Percentiles rank a stretch among this genome's conserved stretches.
Conservation (phyloP, 2,797 vertebrate genomes). For the Ctenosaura bakeri region DNA sequence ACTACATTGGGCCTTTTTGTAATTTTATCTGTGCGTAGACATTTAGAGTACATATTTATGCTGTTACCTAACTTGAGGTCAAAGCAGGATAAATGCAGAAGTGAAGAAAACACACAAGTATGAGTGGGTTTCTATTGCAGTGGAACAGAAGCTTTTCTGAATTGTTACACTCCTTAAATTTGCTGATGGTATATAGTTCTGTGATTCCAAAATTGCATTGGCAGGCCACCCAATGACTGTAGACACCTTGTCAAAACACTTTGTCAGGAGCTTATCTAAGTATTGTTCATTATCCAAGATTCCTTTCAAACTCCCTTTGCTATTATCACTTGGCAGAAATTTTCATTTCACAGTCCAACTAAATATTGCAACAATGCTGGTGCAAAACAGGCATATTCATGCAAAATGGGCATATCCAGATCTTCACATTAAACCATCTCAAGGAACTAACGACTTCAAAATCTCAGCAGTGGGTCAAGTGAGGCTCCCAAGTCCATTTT, state of each 20-base stretch:
- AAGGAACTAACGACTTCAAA: constrained; percentile 27
- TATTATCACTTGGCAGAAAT: constrained; percentile 71
- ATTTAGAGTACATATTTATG: neutral
- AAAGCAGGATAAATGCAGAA: constrained; percentile 27
- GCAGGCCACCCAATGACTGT: neutral
- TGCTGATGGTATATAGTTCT: constrained; percentile 27
- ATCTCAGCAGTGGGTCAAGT: neutral
- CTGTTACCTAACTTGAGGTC: constrained; percentile 43
- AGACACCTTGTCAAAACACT: constrained; percentile 35
- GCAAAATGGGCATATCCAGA: constrained; percentile 46
- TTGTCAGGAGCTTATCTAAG: constrained; percentile 68
- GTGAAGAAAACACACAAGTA: neutral
- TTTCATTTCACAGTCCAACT: constrained; percentile 62
- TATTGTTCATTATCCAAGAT: constrained; percentile 64
- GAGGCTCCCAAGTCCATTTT: too few species aligned
- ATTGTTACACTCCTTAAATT: constrained; percentile 53
- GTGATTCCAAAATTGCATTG: constrained; percentile 1
- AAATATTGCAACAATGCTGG: constrained; percentile 64
- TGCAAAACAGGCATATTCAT: constrained; percentile 65
- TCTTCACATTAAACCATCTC: constrained; percentile 4
- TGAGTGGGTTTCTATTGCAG: neutral
- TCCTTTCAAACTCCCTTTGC: constrained; percentile 64
- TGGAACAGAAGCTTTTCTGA: constrained; percentile 32
- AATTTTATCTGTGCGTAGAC: neutral
- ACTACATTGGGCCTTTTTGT: neutral